Base-by-base conservation (phyloP, 1,140 invertebrate species). In the Gonioctena quinquepunctata region DNA sequence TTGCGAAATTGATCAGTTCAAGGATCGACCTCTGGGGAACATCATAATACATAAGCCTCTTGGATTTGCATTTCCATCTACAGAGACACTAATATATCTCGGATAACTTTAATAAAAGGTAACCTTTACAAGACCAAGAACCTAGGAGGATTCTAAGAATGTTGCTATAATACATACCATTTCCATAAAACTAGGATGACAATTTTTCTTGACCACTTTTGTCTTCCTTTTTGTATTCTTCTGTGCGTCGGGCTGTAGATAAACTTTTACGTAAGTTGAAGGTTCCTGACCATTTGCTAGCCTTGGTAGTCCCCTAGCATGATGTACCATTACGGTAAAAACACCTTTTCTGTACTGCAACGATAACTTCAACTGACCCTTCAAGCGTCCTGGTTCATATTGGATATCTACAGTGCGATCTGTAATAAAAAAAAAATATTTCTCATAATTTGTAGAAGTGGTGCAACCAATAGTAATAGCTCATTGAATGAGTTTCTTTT, bases 171-270 rank as follows among this genome's bases (percentile, higher is more conserved):
- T 66, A 77, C 80, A 86, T 84, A 96, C 94, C 93, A 96, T 96
- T 89, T 99, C 96, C 95, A 99, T 98, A 84, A 96, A 99, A 22
- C 95, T 96, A 5, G 96, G 96, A 86, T 98, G 94, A 80, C 93
- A 95, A 80, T 94, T 96, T 77, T 92, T 91, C 74, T 93, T 92
- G 1, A 97, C 90, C 19, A 97, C 93, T 85, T 96, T 96, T 0
- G 97, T 99, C 84, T 99, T 99, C 11, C 95, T 87, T 85, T 99
- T 99, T 23, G 97, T 98, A 68, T 88, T 90, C 85, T 97, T 97
- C 68, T 88, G 92, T 79, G 86, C 93, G 84, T 94, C 96, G 79
- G 89, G 94, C 74, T 95, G 90, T 63, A 99, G 86, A 83, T 99
- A 99, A 8, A 94, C 92, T 87, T 98, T 98, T 25, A 97, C 95